Base-by-base conservation (phyloP, 1,140 invertebrate species). In the Polyergus mexicanus region DNA sequence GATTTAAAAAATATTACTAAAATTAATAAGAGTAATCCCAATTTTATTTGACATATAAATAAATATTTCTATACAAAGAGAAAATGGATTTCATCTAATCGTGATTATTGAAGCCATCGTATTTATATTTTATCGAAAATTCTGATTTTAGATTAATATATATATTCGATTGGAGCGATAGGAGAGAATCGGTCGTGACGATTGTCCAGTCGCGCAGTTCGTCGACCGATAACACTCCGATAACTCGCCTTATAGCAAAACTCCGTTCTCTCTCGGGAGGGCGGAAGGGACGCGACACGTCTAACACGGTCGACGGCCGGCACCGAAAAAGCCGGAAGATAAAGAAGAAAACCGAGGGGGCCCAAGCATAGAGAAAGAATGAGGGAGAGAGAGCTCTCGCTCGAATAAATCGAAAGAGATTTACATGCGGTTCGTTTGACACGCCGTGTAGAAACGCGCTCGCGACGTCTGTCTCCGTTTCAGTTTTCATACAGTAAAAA, bases 371-470 rank as follows among this genome's bases (percentile, higher is more conserved):
- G 10, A 22, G n/a, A 56, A 56, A 74, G 22, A 47, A 51, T 25
- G 62, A 71, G n/a, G 25, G n/a, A 66, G 47, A 69, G 75, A 65
- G 60, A 77, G 35, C 35, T 76, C 35, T 76, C 81, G 81, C 56
- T 62, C 44, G 81, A 84, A 84, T 84, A 84, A 84, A 84, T 84
- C 71, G 81, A 77, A 65, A 84, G 51, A 84, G 72, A 84, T 77
- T 84, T 84, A 38, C 74, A 77, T 63, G 60, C 44, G 69, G 81
- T 75, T 84, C 72, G 81, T 66, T 84, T 76, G 72, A 71, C 32
- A 54, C 41, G 8, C 25, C 68, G 41, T 74, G 80, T 84, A 58
- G 71, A 84, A 75, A 75, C 80, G 66, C 35, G n/a, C n/a, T n/a
- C n/a, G n/a, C n/a, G n/a, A 25, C 71, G 81, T 75, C 80, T 47